A percentile compares a stretch with the other conserved stretches of the same genome.
Evolutionary conservation across 2,888 invertebrate genomes (phyloP).

Genomic region (Heliconius erato): DNA sequence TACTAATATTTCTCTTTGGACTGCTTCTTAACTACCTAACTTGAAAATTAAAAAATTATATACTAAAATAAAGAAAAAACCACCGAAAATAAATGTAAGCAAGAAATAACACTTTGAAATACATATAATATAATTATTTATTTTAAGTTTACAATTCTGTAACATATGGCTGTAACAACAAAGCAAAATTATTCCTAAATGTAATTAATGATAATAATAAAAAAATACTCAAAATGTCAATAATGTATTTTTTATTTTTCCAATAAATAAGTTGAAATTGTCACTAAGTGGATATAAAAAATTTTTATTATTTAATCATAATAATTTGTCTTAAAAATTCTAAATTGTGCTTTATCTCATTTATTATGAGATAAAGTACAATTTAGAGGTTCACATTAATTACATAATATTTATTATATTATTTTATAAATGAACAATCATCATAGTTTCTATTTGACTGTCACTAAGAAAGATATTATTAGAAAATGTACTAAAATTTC

Average conservation of each 20-base stretch:
- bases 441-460: no score
- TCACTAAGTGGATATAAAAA: neutral
- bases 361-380: no score
- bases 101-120: neutral
- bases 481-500: no score
- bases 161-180: slow-evolving; percentile 3
- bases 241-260: neutral
- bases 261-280: neutral
- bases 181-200: neutral
- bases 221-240: neutral
- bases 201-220: slow-evolving; percentile 17
- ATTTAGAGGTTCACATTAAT: no score
- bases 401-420: neutral
- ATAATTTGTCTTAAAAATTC: no score
- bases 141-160: slow-evolving; percentile 18
- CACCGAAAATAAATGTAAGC: slow-evolving; percentile 29
- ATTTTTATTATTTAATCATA: no score
- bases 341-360: no score
- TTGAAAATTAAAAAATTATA: neutral
- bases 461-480: no score
- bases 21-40: neutral
- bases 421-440: neutral
- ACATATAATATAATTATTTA: slow-evolving; percentile 5
- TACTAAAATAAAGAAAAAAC: slow-evolving; percentile 20
- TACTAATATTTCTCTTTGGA: neutral